Percentiles rank a stretch among this genome's conserved stretches.
These are phyloP conservation scores for Tinea pellionella DNA, from an alignment of 2,888 invertebrate species.

Conservation along the genomic window DNA sequence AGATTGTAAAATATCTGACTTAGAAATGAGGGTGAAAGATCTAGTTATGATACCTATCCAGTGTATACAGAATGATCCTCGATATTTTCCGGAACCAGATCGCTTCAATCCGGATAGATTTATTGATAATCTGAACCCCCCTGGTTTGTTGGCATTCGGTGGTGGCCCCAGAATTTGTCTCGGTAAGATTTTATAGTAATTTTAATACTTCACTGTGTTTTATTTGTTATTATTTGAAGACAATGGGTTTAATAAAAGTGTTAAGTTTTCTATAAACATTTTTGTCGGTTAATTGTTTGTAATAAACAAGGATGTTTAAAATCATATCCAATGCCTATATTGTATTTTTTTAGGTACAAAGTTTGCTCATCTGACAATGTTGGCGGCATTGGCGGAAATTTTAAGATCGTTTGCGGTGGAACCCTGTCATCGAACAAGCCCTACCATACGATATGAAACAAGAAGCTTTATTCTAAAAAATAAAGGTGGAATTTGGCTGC, in stretches of 20 bases:
- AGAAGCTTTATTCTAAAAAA: conserved; percentile 61
- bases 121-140: conserved; percentile 38
- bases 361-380: conserved; percentile 51
- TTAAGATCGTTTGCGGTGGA: conserved; percentile 41
- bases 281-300: background rate
- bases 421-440: conserved; percentile 47
- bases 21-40: conserved; percentile 43
- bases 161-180: conserved; percentile 59
- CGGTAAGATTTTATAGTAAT: conserved; percentile 31
- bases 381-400: conserved; percentile 42
- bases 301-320: background rate
- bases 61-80: conserved; percentile 50
- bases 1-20: conserved; percentile 40
- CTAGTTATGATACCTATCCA: conserved; percentile 49
- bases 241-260: background rate
- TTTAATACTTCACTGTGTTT: conserved; percentile 11
- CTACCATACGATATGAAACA: conserved; percentile 48
- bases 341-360: conserved; percentile 36
- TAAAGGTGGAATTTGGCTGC: conserved; percentile 56
- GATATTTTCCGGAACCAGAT: conserved; percentile 47
- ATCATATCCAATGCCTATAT: background rate
- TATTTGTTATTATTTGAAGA: background rate
- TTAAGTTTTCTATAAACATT: background rate
- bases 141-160: conserved; percentile 53
- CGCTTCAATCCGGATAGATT: conserved; percentile 56